Evolutionary conservation across 2,797 vertebrate genomes (phyloP).

Genomic region (Sphenodon punctatus): DNA sequence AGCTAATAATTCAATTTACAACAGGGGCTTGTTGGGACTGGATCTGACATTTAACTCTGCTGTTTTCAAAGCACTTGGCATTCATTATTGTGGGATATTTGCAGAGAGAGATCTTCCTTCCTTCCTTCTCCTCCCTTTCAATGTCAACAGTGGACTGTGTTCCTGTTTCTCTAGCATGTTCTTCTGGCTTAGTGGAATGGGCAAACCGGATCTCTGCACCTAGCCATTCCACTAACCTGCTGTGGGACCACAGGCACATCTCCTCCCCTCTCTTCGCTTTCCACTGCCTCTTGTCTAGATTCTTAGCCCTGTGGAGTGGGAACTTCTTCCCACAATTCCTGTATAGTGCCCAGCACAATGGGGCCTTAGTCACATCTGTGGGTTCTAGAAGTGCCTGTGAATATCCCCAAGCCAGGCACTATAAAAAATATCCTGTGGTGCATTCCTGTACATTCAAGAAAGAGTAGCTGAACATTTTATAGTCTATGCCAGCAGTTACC

Average conservation of each 20-base stretch:
- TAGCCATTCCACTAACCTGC: not conserved
- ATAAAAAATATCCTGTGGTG: too few relatives aligned
- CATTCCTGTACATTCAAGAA: too few relatives aligned
- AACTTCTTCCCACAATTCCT: accelerated
- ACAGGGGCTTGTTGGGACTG: slow-evolving; percentile 59
- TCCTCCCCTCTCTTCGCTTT: not conserved
- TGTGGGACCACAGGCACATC: not conserved
- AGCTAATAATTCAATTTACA: slow-evolving; percentile 49
- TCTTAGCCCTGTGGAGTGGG: accelerated
- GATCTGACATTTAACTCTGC: slow-evolving; percentile 66
- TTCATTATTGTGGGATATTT: slow-evolving; percentile 29
- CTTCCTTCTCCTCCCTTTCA: not conserved
- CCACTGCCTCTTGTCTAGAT: accelerated
- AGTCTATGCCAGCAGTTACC: too few relatives aligned
- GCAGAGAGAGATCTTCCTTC: not conserved
- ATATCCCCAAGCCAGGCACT: too few relatives aligned
- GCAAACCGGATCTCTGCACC: accelerated
- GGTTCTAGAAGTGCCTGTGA: not conserved
- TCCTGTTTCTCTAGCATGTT: accelerated
- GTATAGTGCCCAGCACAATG: not conserved
- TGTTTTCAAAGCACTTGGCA: slow-evolving; percentile 61
- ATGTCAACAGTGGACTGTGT: not conserved
- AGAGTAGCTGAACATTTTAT: too few relatives aligned
- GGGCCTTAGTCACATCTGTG: not conserved
- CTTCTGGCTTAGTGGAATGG: not conserved